phyloP scores from a whole-genome alignment of 2,888 invertebrate species.

The Serripes groenlandicus region DNA sequence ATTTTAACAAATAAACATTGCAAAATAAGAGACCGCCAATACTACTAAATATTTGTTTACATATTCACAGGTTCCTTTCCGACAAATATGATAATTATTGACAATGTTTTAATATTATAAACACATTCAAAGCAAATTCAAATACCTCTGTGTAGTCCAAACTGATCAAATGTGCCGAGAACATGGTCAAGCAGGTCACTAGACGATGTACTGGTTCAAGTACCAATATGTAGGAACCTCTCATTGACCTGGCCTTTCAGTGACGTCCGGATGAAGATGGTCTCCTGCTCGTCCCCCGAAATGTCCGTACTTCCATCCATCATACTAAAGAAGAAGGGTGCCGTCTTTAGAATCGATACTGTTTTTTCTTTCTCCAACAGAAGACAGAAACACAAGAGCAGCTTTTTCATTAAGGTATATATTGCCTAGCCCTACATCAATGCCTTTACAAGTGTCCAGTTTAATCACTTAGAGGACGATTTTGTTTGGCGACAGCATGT shows the following conservation, averaged over 20 bases:
- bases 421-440: background rate
- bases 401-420: background rate
- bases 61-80: no score
- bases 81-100: no score
- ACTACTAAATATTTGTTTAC: no score
- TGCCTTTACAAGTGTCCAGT: background rate
- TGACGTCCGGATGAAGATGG: background rate
- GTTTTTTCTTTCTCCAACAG: background rate
- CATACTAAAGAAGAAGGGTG: background rate
- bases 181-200: background rate
- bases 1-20: no score
- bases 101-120: no score
- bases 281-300: background rate
- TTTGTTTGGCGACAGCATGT: background rate
- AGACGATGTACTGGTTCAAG: background rate
- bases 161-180: no score
- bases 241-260: background rate
- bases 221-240: background rate
- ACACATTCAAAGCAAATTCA: no score
- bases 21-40: no score
- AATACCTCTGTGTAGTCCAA: no score
- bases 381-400: background rate
- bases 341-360: background rate
- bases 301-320: background rate
- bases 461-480: background rate